Conservation (phyloP, 2,888 invertebrate species). For the Phragmatobia fuliginosa region DNA sequence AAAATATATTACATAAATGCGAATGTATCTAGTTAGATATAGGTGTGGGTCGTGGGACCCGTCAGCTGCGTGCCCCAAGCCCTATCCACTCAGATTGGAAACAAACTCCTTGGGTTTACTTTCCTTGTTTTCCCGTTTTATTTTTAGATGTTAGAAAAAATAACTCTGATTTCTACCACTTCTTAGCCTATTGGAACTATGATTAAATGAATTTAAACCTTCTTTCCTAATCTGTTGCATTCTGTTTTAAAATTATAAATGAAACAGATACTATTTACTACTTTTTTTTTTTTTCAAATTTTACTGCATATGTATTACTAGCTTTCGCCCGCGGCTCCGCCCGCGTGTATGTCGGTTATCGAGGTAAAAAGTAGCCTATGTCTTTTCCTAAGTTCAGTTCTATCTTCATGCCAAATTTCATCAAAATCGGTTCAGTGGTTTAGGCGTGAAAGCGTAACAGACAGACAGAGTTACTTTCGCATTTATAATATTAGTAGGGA, state of each 20-base stretch:
- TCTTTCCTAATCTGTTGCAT: neutral
- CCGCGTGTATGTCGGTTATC: no score
- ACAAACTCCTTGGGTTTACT: conserved; percentile 22
- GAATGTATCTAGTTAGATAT: neutral
- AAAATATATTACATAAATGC: neutral
- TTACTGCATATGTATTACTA: no score
- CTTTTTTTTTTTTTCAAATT: neutral
- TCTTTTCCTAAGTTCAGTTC: no score
- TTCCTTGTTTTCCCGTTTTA: conserved; percentile 26
- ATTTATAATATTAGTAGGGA: no score
- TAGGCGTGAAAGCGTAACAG: no score
- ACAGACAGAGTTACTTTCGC: no score
- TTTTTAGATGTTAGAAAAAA: conserved; percentile 31
- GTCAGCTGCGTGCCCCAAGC: conserved; percentile 34
- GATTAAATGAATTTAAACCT: neutral
- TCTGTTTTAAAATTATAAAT: neutral
- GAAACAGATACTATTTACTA: neutral
- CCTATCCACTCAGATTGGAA: conserved; percentile 26
- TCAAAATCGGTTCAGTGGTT: no score
- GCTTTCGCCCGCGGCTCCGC: no score
- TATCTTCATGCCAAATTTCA: no score
- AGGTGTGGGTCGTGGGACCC: conserved; percentile 19
- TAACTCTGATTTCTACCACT: conserved; percentile 5
- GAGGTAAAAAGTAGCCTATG: no score
- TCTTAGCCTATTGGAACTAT: neutral